These are phyloP conservation scores for Dicranocentrus wangi DNA, from an alignment of 2,888 invertebrate genomes.

Conservation along the genomic window DNA sequence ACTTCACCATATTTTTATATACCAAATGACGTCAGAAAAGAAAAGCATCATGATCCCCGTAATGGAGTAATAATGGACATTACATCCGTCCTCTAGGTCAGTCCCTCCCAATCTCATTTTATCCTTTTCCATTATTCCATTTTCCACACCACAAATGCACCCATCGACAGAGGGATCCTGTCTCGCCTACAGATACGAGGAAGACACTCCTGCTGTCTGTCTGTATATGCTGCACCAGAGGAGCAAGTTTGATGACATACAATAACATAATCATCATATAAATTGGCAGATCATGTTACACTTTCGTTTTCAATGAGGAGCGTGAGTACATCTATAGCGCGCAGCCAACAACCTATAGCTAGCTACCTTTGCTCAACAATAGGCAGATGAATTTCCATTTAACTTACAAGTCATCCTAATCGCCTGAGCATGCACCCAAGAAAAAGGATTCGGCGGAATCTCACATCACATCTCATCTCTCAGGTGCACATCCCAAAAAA, in stretches of 20 bases:
- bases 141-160: conserved; percentile 17
- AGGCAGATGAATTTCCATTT: too few relatives aligned
- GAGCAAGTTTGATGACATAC: conserved; percentile 7
- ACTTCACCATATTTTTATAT: not conserved
- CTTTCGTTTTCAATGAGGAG: conserved; percentile 7
- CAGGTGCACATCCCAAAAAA: too few relatives aligned
- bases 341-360: too few relatives aligned
- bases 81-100: conserved; percentile 60
- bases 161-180: not conserved
- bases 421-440: too few relatives aligned
- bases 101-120: conserved; percentile 61
- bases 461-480: too few relatives aligned
- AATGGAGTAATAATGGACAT: conserved; percentile 61
- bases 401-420: too few relatives aligned
- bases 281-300: conserved; percentile 9
- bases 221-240: not conserved
- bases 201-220: not conserved
- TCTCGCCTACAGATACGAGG: not conserved
- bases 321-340: too few relatives aligned
- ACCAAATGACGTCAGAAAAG: conserved; percentile 54
- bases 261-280: not conserved
- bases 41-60: conserved; percentile 52
- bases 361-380: too few relatives aligned
- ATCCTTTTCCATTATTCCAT: conserved; percentile 24
- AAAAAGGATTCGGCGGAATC: too few relatives aligned